Base-by-base conservation (phyloP, 2,797 vertebrate genomes). In the Pogoniulus pusillus region DNA sequence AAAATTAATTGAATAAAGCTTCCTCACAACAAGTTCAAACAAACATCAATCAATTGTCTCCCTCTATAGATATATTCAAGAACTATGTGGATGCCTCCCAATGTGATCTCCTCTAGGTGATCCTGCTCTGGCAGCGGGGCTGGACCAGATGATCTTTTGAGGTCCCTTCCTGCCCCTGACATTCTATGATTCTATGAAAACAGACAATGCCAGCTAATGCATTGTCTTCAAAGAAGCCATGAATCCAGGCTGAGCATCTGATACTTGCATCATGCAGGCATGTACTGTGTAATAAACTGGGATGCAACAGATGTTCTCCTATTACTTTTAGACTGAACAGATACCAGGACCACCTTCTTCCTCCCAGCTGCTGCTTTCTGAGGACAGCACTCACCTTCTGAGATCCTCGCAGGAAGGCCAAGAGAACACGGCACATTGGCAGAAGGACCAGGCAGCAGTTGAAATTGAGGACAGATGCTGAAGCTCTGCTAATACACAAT, bases 401-500 rank as follows among this genome's bases (percentile, higher is more conserved):
- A 49, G 98, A 98, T 84, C 99, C 98, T 89, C 99, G 95, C 64
- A 99, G 95, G 72, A 98, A 97, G 70, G 98, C 98, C 95, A 99
- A 93, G 87, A 99, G 93, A 17, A 97, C 98, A 39, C 99, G 98
- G 87, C 99, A 99, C 98, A 99, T 98, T 0, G 99, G 99, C 63
- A 99, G 91, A 82, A 99, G 97, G 85, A 99, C 98, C 63, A 99
- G 96, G 95, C 98, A 98, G 98, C 99, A 99, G 98, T 99, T 99
- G 94, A 99, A 96, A 97, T 99, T 99, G 83, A 99, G 97, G 79
- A 99, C 98, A 16, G 99, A 98, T 0, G 99, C 99, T 6, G 99
- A 99, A 11, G 99, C 99, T 97, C 99, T 98, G 97, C 99, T 99
- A 96, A 99, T 95, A 96, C 99, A 99, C 96, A 99, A 98, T 94